Evolutionary conservation across 2,888 invertebrate genomes (phyloP).

Genomic region (Caenorhabditis panamensis): DNA sequence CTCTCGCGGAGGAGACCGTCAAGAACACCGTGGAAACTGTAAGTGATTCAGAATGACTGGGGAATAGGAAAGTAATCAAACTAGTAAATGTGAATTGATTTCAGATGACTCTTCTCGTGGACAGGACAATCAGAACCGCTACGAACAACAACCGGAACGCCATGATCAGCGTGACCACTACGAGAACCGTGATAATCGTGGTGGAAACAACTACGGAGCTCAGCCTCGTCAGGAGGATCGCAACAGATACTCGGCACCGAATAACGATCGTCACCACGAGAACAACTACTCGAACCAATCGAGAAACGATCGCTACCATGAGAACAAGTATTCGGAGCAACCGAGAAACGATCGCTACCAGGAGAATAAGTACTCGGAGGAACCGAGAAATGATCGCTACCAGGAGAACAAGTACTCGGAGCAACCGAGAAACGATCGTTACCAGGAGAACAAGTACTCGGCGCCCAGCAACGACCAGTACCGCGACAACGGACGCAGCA

Average conservation of each 20-base stretch:
- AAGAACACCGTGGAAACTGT: too few relatives aligned
- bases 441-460: background rate
- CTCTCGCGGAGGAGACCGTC: background rate
- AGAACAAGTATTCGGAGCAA: background rate
- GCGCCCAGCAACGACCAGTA: background rate
- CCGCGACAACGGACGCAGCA: background rate
- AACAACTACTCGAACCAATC: background rate
- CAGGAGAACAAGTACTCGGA: background rate
- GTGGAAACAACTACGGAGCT: background rate
- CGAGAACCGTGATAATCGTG: background rate
- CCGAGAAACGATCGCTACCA: background rate
- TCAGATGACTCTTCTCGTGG: background rate
- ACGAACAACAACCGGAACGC: background rate
- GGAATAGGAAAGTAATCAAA: too few relatives aligned
- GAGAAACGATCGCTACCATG: background rate
- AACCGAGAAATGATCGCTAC: background rate
- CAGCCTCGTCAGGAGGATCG: background rate
- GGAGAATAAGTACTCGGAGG: background rate
- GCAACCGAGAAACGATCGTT: background rate
- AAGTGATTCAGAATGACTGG: too few relatives aligned
- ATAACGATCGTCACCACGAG: background rate
- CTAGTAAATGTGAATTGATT: too few relatives aligned
- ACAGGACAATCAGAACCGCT: background rate
- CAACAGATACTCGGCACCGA: background rate
- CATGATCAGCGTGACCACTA: background rate